These are phyloP conservation scores for Ecliptopera silaceata DNA, from an alignment of 2,888 invertebrate species.

Conservation along the genomic window DNA sequence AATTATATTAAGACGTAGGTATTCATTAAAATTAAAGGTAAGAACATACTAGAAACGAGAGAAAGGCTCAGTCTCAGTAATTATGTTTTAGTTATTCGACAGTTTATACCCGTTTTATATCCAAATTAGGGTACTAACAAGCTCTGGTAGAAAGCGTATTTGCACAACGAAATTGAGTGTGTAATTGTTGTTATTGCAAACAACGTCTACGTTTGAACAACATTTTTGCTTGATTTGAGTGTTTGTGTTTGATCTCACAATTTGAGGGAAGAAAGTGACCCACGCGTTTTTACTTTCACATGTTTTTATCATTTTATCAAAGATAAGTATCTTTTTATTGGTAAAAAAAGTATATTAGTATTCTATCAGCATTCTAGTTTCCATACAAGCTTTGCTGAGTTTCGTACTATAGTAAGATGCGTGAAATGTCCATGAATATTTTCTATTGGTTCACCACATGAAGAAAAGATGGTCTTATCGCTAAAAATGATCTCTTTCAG, in stretches of 20 bases:
- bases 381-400: no score
- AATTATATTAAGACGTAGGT: slow-evolving; percentile 23
- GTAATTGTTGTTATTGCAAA: slow-evolving; percentile 50
- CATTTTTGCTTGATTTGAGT: slow-evolving; percentile 45
- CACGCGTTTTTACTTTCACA: no score
- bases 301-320: no score
- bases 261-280: neutral
- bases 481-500: no score
- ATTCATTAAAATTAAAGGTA: slow-evolving; percentile 52
- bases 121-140: slow-evolving; percentile 44
- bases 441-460: no score
- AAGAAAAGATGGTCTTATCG: no score
- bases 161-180: slow-evolving; percentile 53
- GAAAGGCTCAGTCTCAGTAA: slow-evolving; percentile 54
- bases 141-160: slow-evolving; percentile 36
- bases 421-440: no score
- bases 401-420: no score
- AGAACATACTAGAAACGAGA: slow-evolving; percentile 57
- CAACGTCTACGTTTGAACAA: slow-evolving; percentile 44
- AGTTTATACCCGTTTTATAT: slow-evolving; percentile 55
- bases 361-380: no score
- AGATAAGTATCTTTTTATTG: no score
- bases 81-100: slow-evolving; percentile 42
- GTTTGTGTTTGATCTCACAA: slow-evolving; percentile 11
- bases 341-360: no score